Base-by-base conservation (phyloP, 2,113 vertebrate genomes). In the Cranoglanis bouderius region DNA sequence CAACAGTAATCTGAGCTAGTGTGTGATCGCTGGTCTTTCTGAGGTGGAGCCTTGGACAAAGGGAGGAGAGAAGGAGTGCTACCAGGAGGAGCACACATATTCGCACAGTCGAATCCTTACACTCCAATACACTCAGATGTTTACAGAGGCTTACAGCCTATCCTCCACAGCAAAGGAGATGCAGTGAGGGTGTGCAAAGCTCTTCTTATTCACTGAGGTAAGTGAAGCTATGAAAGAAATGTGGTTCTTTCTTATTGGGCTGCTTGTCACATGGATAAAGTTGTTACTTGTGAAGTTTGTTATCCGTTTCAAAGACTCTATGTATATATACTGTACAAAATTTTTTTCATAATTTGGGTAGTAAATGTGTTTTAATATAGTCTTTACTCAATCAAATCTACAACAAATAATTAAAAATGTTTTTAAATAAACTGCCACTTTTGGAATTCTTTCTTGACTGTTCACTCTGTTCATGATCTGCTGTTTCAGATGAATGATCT, bases 1-100 rank as follows among this genome's bases (percentile, higher is more conserved):
- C 94, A 93, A 91, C 90, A 92, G 95, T 95, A 96, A 96, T 96
- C 95, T 92, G 95, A 95, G 91, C 94, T 93, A 93, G 92, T 92
- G 93, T 93, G 92, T 92, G 90, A 92, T 93, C 90, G 92, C 92
- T 93, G 93, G 91, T 93, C 90, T 89, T 75, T 65, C 85, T 89
- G 59, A 89, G 90, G 88, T 90, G 91, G 90, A 89, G 90, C 88
- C 89, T 86, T 65, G 40, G 51, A 70, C 53, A 65, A 67, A 87
- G 87, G 75, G 88, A 83, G 82, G 90, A 90, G 88, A 85, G 82
- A 88, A 75, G 86, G 84, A 90, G 94, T 74, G 55, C 78, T 65
- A 83, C 84, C 86, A 86, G 61, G 84, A 85, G 57, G 88, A 89
- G 88, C 55, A 67, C 82, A 84, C 78, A 85, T 74, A 87, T 77